Conservation (phyloP, 64 coral and sea anemone species). For the Actinia tenebrosa region DNA sequence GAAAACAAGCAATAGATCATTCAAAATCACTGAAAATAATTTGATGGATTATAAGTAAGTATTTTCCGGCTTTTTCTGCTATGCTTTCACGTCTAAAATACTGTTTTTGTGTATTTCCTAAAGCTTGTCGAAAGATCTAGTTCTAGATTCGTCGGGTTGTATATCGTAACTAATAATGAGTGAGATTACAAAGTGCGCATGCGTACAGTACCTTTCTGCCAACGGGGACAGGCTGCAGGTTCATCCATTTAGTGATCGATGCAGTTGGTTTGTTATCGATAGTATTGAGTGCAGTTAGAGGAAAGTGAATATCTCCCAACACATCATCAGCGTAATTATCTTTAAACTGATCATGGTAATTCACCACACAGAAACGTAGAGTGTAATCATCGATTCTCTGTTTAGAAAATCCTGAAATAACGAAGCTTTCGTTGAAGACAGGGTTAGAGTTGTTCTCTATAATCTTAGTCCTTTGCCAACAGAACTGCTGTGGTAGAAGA, state of each 20-base stretch:
- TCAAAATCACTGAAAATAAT: not conserved
- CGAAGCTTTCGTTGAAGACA: conserved; percentile 89
- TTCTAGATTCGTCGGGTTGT: not conserved
- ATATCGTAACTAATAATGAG: not conserved
- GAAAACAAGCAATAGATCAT: not conserved
- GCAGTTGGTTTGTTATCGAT: conserved; percentile 61
- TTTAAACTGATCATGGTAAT: conserved; percentile 66
- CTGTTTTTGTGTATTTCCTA: not conserved
- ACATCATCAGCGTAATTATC: conserved; percentile 89
- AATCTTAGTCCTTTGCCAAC: conserved; percentile 89
- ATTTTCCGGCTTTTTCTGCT: too few species aligned
- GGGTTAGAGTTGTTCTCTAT: conserved; percentile 56
- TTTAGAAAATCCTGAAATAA: conserved; percentile 94
- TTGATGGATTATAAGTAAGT: too few species aligned
- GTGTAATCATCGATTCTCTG: conserved; percentile 81
- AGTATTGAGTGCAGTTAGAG: conserved; percentile 67
- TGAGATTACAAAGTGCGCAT: not conserved
- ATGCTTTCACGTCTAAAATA: too few species aligned
- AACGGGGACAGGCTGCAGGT: conserved; percentile 26
- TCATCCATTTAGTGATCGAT: conserved; percentile 83
- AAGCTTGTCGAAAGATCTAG: not conserved
- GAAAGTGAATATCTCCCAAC: conserved; percentile 85
- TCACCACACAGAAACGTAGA: conserved; percentile 74
- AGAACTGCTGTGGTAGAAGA: conserved; percentile 86
- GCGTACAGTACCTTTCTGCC: not conserved